Conservation (phyloP, 2,797 vertebrate genomes). For the Phoxinus dragarum region DNA sequence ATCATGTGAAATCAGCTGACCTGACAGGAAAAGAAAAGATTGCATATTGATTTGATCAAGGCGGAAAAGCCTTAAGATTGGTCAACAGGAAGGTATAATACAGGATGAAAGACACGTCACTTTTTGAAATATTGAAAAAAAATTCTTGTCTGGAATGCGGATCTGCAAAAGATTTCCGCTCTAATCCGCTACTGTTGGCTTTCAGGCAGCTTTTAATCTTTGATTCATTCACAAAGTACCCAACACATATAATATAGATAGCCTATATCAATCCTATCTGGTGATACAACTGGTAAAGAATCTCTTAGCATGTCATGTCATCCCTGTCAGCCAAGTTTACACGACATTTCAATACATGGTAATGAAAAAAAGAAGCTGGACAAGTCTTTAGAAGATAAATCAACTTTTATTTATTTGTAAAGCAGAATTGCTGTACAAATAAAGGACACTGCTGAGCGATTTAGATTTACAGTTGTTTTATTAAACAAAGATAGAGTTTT, state of each 20-base stretch:
- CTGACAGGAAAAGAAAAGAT: not conserved
- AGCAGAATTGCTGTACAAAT: not conserved
- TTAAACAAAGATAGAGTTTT: not conserved
- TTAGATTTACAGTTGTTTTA: not conserved
- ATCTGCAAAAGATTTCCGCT: constrained; percentile 58
- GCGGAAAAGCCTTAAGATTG: not conserved
- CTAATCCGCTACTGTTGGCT: constrained; percentile 57
- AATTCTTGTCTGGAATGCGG: constrained; percentile 58
- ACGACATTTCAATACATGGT: not conserved
- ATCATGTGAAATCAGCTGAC: constrained; percentile 8
- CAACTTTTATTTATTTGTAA: not conserved
- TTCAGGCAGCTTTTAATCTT: constrained; percentile 29
- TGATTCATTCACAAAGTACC: constrained; percentile 39
- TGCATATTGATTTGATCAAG: constrained; percentile 9
- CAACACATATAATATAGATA: not conserved
- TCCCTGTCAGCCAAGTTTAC: not conserved
- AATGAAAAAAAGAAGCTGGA: not conserved
- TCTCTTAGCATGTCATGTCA: not conserved
- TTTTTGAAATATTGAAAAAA: constrained; percentile 47
- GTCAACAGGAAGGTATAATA: constrained; percentile 25
- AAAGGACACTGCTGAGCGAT: not conserved
- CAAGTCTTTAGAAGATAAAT: not conserved
- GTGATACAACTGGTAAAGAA: not conserved
- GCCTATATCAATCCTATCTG: not conserved
- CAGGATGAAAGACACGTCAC: constrained; percentile 44